Evolutionary conservation across 1,140 invertebrate species (phyloP).

Genomic region (Heliconius hermathena): DNA sequence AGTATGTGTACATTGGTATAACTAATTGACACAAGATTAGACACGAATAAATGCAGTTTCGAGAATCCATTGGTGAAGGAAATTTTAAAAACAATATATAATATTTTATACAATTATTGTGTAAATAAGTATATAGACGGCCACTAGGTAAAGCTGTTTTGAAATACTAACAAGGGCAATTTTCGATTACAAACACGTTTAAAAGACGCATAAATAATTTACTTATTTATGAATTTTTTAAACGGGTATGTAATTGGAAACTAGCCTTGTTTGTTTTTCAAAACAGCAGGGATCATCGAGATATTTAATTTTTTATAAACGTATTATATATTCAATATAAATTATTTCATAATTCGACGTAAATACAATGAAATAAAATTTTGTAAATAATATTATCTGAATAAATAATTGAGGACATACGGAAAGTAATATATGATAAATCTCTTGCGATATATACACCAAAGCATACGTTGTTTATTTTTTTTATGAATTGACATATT

Average conservation of each 20-base stretch:
- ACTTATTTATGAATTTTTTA: too few relatives aligned
- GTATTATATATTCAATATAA: neutral
- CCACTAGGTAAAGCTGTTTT: too few relatives aligned
- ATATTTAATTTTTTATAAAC: neutral
- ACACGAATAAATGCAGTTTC: slow-evolving; percentile 1
- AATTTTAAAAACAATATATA: neutral
- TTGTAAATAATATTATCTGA: neutral
- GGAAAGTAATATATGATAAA: slow-evolving; percentile 40
- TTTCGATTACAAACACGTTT: too few relatives aligned
- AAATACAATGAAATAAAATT: neutral
- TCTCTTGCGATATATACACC: slow-evolving; percentile 54
- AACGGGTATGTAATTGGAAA: too few relatives aligned
- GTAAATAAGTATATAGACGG: neutral
- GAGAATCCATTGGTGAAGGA: slow-evolving; percentile 4
- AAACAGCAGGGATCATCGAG: too few relatives aligned
- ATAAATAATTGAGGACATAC: neutral
- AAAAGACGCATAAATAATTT: too few relatives aligned
- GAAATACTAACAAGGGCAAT: too few relatives aligned
- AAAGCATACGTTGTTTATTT: slow-evolving; percentile 46
- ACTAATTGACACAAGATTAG: slow-evolving; percentile 21
- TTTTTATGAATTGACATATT: neutral
- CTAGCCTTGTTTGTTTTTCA: too few relatives aligned
- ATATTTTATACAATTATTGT: neutral
- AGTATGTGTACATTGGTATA: neutral
- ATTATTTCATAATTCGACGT: neutral